Conservation (phyloP, 2,113 vertebrate genomes). For the Spea multiplicata region DNA sequence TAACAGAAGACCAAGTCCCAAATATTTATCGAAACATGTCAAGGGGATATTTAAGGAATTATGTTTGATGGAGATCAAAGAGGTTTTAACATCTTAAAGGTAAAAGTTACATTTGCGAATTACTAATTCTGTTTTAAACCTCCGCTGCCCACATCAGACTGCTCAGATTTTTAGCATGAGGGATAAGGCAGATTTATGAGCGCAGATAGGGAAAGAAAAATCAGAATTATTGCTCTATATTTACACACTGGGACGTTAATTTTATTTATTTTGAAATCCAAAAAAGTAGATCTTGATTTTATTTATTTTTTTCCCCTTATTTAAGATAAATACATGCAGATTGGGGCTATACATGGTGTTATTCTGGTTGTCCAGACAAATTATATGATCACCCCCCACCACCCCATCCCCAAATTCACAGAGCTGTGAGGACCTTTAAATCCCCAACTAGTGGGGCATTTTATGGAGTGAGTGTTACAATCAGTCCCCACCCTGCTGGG, state of each 20-base stretch:
- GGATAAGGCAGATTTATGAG: constrained; percentile 5
- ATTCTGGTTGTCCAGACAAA: constrained; percentile 11
- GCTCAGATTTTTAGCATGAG: constrained; percentile 2
- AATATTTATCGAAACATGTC: neutral
- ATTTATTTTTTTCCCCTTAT: neutral
- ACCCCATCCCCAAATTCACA: constrained; percentile 37
- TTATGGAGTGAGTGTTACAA: neutral
- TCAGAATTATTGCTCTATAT: neutral
- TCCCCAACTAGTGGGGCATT: constrained; percentile 12
- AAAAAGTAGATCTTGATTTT: neutral
- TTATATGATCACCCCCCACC: neutral
- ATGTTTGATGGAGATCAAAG: constrained; percentile 3
- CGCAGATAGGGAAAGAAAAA: constrained; percentile 4
- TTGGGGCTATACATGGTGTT: neutral
- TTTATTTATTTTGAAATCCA: constrained; percentile 12
- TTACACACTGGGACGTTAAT: neutral
- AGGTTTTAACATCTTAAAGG: constrained; percentile 5
- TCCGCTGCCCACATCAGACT: neutral
- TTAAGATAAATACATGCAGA: constrained; percentile 15
- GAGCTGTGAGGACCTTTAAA: neutral
- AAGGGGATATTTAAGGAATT: neutral
- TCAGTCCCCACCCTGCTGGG: constrained; percentile 27
- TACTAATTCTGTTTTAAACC: constrained; percentile 1
- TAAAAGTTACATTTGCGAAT: neutral
- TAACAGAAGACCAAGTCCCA: neutral